Evolutionary conservation across 2,888 invertebrate species (phyloP).

Genomic region (Phrixothrix hirtus): DNA sequence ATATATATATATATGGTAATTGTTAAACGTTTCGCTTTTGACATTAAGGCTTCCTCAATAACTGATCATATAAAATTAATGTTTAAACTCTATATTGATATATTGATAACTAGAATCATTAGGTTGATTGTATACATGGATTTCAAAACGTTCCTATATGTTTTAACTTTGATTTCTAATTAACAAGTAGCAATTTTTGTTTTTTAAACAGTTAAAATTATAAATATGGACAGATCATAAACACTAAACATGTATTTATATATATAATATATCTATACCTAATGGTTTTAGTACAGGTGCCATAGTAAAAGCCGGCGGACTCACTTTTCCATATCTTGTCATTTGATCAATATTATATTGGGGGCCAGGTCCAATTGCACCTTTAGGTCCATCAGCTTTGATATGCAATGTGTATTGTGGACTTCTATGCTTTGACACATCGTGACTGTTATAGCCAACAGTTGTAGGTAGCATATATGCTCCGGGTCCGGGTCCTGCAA

Average conservation of each 20-base stretch:
- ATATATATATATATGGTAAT: too few species aligned
- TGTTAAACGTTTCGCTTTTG: too few species aligned
- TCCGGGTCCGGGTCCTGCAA: constrained; percentile 69
- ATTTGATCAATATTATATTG: constrained; percentile 58
- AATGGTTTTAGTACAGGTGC: constrained; percentile 32
- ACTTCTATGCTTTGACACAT: constrained; percentile 63
- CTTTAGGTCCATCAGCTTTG: constrained; percentile 31
- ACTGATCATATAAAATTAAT: neutral
- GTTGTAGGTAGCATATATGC: constrained; percentile 66
- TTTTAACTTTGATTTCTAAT: too few species aligned
- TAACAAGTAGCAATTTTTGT: too few species aligned
- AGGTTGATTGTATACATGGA: too few species aligned
- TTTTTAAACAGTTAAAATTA: neutral
- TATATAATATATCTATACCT: constrained; percentile 19
- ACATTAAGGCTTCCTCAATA: neutral
- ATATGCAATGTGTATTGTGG: constrained; percentile 68
- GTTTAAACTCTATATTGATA: neutral
- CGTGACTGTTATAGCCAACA: constrained; percentile 65
- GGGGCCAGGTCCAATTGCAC: constrained; percentile 54
- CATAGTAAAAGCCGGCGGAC: constrained; percentile 59
- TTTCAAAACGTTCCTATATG: too few species aligned
- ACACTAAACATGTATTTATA: too few species aligned
- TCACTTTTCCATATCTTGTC: constrained; percentile 55
- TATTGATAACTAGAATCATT: too few species aligned
- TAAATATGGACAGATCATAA: neutral